phyloP scores from a whole-genome alignment of 92 coral and sea anemone species.

The Heliopora coerulea region DNA sequence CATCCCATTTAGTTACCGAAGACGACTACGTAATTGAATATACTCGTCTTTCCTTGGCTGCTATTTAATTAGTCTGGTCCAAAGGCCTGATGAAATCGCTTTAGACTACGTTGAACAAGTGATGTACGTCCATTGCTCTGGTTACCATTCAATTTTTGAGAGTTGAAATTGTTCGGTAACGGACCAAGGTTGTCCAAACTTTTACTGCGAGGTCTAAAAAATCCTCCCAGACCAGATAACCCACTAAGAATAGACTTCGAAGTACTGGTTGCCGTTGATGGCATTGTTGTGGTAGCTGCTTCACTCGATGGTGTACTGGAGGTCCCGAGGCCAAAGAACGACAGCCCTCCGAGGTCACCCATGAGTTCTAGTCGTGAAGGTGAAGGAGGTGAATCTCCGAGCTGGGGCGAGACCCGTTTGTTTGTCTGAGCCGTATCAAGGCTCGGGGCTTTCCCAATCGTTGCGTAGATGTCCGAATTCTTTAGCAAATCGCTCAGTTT shows the following conservation, averaged over 20 bases:
- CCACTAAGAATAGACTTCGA: conserved; percentile 25
- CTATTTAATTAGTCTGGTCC: conserved; percentile 33
- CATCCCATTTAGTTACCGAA: no score
- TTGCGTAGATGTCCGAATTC: conserved; percentile 56
- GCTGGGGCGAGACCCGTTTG: conserved; percentile 52
- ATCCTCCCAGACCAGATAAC: conserved; percentile 40
- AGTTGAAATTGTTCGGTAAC: conserved; percentile 14
- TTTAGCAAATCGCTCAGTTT: conserved; percentile 72
- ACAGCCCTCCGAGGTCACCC: conserved; percentile 40
- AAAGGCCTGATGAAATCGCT: conserved; percentile 34
- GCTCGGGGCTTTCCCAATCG: conserved; percentile 86
- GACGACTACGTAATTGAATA: no score
- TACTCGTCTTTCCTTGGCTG: no score
- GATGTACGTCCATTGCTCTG: not conserved
- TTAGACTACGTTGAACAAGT: conserved; percentile 32
- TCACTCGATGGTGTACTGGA: conserved; percentile 9
- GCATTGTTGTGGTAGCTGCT: not conserved
- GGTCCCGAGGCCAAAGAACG: conserved; percentile 12
- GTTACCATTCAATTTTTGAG: no score
- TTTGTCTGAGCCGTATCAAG: conserved; percentile 53
- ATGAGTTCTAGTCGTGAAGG: conserved; percentile 75
- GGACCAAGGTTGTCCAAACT: conserved; percentile 38
- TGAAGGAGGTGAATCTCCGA: conserved; percentile 87
- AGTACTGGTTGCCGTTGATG: conserved; percentile 16
- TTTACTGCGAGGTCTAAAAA: conserved; percentile 40